Evolutionary conservation across 2,113 vertebrate species (phyloP).

Genomic region (Apus apus): DNA sequence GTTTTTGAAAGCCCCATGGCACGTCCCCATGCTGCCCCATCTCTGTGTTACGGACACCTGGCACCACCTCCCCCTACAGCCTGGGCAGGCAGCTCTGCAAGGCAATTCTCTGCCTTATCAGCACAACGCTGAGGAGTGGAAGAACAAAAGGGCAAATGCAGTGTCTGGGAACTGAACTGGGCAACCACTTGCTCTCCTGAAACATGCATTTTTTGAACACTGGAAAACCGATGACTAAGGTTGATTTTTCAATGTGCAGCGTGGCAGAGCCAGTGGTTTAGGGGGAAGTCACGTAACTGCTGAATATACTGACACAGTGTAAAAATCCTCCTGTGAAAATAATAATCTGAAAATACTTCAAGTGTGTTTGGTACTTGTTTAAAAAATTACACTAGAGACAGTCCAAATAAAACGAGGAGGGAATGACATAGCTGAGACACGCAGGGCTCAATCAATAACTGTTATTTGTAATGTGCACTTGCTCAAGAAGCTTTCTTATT

Average conservation of each 20-base stretch:
- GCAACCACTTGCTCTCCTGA: neutral
- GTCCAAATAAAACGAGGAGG: neutral
- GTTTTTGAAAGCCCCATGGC: neutral
- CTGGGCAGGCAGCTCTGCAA: neutral
- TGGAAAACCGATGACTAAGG: neutral
- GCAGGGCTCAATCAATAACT: neutral
- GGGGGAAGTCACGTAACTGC: neutral
- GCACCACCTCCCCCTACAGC: neutral
- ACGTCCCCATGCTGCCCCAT: accelerated
- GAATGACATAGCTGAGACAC: neutral
- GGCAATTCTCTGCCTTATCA: neutral
- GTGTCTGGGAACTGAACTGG: neutral
- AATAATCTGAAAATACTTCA: neutral
- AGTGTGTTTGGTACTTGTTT: neutral
- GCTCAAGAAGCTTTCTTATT: slow-evolving; percentile 14
- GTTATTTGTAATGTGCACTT: neutral
- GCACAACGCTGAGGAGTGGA: neutral
- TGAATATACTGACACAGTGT: neutral
- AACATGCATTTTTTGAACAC: neutral
- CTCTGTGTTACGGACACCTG: neutral
- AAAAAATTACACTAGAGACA: neutral
- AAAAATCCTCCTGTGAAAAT: neutral
- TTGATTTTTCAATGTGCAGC: neutral
- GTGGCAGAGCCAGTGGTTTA: neutral
- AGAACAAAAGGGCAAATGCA: neutral